phyloP scores from a whole-genome alignment of 2,888 invertebrate species.

The Prosapia bicincta region DNA sequence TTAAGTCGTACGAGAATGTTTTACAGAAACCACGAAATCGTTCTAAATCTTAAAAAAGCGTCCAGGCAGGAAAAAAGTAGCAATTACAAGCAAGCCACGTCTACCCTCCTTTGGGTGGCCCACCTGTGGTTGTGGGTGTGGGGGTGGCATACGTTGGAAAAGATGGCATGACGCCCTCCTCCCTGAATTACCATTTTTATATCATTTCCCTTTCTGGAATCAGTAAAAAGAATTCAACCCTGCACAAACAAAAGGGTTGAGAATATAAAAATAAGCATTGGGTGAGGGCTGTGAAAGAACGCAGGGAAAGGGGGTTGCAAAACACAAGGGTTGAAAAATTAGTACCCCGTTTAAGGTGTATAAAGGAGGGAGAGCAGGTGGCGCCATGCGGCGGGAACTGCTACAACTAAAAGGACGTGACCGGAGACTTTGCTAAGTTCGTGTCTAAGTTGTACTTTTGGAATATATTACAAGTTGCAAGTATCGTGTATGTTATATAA shows the following conservation, averaged over 20 bases:
- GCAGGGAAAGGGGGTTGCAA: not conserved
- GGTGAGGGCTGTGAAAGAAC: slow-evolving; percentile 8
- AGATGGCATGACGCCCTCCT: slow-evolving; percentile 9
- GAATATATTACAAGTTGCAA: not conserved
- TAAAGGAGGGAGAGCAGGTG: slow-evolving; percentile 8
- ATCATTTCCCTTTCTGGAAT: slow-evolving; percentile 31
- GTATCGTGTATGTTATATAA: not conserved
- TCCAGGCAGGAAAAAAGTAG: slow-evolving; percentile 12
- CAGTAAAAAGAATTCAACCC: slow-evolving; percentile 29
- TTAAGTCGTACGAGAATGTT: not conserved
- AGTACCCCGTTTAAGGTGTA: slow-evolving; percentile 24
- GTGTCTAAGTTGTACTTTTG: not conserved
- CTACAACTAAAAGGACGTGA: slow-evolving; percentile 18
- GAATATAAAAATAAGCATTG: slow-evolving; percentile 28
- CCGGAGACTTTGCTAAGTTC: not conserved
- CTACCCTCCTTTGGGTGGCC: not conserved
- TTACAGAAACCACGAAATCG: not conserved
- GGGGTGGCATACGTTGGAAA: slow-evolving; percentile 17
- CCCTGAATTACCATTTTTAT: slow-evolving; percentile 37
- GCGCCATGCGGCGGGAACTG: slow-evolving; percentile 21
- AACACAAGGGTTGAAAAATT: slow-evolving; percentile 25
- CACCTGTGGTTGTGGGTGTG: slow-evolving; percentile 23
- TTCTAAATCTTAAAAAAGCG: slow-evolving; percentile 13
- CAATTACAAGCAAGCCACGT: slow-evolving; percentile 26
- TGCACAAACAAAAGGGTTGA: slow-evolving; percentile 23